Evolutionary conservation across 2,888 invertebrate genomes (phyloP), one percentile per base, ranked within the genome.

Genomic region (Chrysotoxum bicinctum): DNA sequence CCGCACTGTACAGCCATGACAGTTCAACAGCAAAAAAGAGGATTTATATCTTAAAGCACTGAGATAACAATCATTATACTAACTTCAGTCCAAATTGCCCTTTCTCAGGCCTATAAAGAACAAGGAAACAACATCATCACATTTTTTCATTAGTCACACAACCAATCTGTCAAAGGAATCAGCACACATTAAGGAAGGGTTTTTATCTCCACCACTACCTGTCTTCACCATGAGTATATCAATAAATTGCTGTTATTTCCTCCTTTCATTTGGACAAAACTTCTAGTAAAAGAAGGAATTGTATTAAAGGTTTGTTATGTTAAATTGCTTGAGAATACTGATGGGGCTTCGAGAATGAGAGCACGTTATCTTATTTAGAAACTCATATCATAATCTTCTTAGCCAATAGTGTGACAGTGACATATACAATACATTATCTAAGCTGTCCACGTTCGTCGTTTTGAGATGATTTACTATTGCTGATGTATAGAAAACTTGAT

Each of bases 111-210:
- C 48, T 23, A 50, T 45, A 52, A 58, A 45, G 60, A 52, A 40
- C 21, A 43, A 21, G 45, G 16, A 30, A 64, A 43, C 66, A 73
- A 35, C 77, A 30, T 43, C 32, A 37, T 77, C 72, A 68, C 68
- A 43, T 58, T 68, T 72, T 68, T 77, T 77, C 76, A 82, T 82
- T 75, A 81, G 75, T 81, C 69, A 81, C 64, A 52, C 66, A 76
- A 58, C 66, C 77, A 82, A 82, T 82, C 77, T 77, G 82, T 82
- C 82, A 82, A 52, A 73, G 72, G 40, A 72, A 66, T 73, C 58
- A 66, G 58, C 58, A 69, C 74, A 80, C 43, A 52, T 68, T 74
- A 30, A 43, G 30, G 16, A 43, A 50, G 64, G 70, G 62, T 64
- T 81, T 56, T 76, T 58, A 76, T 76, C 64, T 70, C n/a, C 3